These are phyloP conservation scores for Athetis lepigone DNA, from an alignment of 2,888 invertebrate genomes.

Conservation along the genomic window DNA sequence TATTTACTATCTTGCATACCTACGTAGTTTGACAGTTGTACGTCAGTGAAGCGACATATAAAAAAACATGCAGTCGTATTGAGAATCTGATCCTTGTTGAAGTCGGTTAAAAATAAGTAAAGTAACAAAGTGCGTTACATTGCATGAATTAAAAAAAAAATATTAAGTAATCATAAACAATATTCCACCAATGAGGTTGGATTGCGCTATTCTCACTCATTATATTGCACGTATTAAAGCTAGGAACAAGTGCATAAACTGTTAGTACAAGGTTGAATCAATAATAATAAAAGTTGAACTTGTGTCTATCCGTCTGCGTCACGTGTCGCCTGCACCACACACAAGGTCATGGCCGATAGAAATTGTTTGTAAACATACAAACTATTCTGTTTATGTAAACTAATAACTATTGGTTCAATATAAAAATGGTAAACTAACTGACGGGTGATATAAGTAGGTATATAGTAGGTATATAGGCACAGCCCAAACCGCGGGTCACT, in stretches of 20 bases:
- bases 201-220: conserved; percentile 28
- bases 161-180: conserved; percentile 11
- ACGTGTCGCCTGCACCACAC: conserved; percentile 30
- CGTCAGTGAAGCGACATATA: too few species aligned
- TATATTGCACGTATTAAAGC: conserved; percentile 29
- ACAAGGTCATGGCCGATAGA: conserved; percentile 61
- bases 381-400: conserved; percentile 5
- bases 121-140: background rate
- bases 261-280: conserved; percentile 73
- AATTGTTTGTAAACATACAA: conserved; percentile 48
- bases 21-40: too few species aligned
- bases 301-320: conserved; percentile 66
- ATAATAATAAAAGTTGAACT: conserved; percentile 79
- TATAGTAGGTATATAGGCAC: too few species aligned
- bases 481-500: too few species aligned
- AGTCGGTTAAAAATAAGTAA: too few species aligned
- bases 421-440: too few species aligned
- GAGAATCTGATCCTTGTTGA: too few species aligned
- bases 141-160: conserved; percentile 18
- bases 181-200: conserved; percentile 15
- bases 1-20: too few species aligned
- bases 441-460: too few species aligned
- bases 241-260: conserved; percentile 50
- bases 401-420: too few species aligned
- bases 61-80: too few species aligned